Evolutionary conservation across 1,140 invertebrate species (phyloP).

Genomic region (Anoplophora glabripennis): DNA sequence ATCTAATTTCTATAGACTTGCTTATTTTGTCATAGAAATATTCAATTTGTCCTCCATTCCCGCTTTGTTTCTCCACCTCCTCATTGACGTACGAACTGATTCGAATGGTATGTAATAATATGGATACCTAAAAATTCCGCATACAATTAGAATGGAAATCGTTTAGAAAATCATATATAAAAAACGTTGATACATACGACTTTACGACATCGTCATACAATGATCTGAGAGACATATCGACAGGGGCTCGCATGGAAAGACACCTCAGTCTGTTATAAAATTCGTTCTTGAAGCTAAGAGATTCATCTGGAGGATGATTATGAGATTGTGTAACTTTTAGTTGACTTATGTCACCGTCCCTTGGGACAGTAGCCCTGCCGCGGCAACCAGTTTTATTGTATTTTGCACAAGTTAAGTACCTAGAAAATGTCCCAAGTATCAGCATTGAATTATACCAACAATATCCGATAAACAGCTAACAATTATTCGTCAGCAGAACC

Average conservation of each 20-base stretch:
- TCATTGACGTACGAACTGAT: constrained; percentile 14
- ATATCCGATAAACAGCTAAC: too few species aligned
- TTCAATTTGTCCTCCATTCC: not conserved
- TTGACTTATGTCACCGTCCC: constrained; percentile 9
- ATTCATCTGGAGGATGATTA: constrained; percentile 26
- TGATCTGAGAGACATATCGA: not conserved
- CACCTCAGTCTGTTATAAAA: constrained; percentile 7
- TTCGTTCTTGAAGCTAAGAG: constrained; percentile 6
- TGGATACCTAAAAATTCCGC: not conserved
- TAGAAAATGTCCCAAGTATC: constrained; percentile 9
- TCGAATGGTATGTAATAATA: not conserved
- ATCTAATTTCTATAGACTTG: too few species aligned
- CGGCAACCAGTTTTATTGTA: constrained; percentile 15
- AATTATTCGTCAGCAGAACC: too few species aligned
- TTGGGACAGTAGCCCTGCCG: constrained; percentile 20
- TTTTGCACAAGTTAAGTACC: constrained; percentile 27
- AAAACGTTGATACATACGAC: too few species aligned
- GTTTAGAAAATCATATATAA: too few species aligned
- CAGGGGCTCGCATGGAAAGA: not conserved
- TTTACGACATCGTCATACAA: too few species aligned
- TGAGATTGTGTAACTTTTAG: constrained; percentile 23
- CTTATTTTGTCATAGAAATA: too few species aligned
- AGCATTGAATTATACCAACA: too few species aligned
- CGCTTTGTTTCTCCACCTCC: constrained; percentile 12
- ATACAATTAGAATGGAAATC: not conserved